Evolutionary conservation across 2,888 invertebrate genomes (phyloP), one percentile per base, ranked within the genome.

Genomic region (Teleogryllus oceanicus): DNA sequence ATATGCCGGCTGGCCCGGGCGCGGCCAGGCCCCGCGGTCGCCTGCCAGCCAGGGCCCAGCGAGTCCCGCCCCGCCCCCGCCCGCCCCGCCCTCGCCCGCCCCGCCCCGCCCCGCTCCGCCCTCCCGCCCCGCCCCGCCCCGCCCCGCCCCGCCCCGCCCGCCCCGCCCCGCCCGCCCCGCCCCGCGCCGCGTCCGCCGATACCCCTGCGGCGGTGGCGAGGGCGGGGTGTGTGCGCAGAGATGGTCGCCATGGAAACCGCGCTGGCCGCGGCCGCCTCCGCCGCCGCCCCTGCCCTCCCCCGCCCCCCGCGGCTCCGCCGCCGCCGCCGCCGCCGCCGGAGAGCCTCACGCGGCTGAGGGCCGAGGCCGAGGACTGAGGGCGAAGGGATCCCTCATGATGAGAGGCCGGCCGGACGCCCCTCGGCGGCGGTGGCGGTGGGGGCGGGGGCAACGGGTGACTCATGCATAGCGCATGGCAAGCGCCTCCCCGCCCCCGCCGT

Each of bases 181-280:
- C 10, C 13, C 13, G 62, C 62, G 5, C 5, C 24, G 62, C 5
- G 62, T 18, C 62, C 62, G 62, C 62, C 62, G 62, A 62, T 62
- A 62, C 18, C 62, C 62, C 16, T 13, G 18, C 62, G 62, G 62
- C 62, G 62, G 4, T 18, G 62, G 62, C 62, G 62, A 18, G 16
- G 62, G 62, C 62, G 62, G 62, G 62, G 62, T 62, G 62, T 62
- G 62, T 18, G 62, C 62, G 13, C 62, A 13, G 16, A 62, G 62
- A 62, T 62, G 62, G 62, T 62, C 18, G 62, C 62, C 62, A 62
- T 62, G 62, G 62, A 62, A 62, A 62, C 62, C 13, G 62, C 62
- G 62, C 62, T 62, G 62, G 16, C 18, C 18, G 62, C 62, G 16
- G 62, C 62, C 62, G 13, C 62, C 62, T 16, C 62, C 62, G 0